Percentiles rank a stretch among this genome's conserved stretches.
phyloP scores from a whole-genome alignment of 2,797 vertebrate species.

The Xenopus petersii region DNA sequence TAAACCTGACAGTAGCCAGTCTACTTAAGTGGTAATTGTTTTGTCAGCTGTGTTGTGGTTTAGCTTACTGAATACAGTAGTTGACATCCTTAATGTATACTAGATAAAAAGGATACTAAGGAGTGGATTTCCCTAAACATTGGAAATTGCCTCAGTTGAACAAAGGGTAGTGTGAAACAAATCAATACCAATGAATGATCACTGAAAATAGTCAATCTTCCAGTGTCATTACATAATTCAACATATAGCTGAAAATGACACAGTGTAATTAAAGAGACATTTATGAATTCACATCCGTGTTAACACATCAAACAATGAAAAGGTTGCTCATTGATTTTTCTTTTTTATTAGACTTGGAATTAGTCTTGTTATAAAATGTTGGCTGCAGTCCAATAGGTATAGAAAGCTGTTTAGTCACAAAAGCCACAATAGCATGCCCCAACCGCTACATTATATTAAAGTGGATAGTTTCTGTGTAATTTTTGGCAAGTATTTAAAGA shows the following conservation, averaged over 20 bases:
- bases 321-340: slow-evolving; percentile 20
- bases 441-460: too few relatives aligned
- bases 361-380: slow-evolving; percentile 18
- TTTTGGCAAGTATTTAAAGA: too few relatives aligned
- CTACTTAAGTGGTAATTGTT: too few relatives aligned
- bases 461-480: too few relatives aligned
- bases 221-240: background rate
- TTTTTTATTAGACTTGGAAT: slow-evolving; percentile 22
- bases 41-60: too few relatives aligned
- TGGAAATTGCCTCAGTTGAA: too few relatives aligned
- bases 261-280: slow-evolving; percentile 2
- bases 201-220: background rate
- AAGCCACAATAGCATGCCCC: too few relatives aligned
- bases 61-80: too few relatives aligned
- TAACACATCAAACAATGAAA: background rate
- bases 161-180: too few relatives aligned
- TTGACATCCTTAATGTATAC: background rate
- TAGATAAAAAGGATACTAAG: background rate
- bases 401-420: background rate
- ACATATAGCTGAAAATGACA: slow-evolving; percentile 1
- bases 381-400: slow-evolving; percentile 6
- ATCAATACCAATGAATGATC: background rate
- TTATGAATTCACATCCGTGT: background rate
- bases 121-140: too few relatives aligned
- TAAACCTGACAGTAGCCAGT: too few relatives aligned